Percentiles rank a stretch among this genome's conserved stretches.
These are phyloP conservation scores for Aphaenogaster ashmeadi DNA, from an alignment of 1,140 invertebrate genomes.

Conservation along the genomic window DNA sequence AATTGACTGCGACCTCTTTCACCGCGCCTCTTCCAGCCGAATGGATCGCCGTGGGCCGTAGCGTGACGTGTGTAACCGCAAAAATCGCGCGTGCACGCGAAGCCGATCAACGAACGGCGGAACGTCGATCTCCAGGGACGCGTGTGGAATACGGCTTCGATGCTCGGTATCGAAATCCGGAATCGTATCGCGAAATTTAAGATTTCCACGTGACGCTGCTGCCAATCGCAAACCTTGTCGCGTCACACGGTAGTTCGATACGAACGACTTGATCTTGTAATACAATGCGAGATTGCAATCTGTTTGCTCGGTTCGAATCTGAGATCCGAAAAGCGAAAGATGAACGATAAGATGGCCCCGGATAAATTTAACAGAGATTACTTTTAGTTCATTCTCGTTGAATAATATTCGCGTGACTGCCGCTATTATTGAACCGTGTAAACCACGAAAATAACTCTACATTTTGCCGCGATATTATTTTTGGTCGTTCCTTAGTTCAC, in stretches of 20 bases:
- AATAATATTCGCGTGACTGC: slow-evolving; percentile 50
- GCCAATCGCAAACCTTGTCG: not conserved
- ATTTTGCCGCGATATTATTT: slow-evolving; percentile 47
- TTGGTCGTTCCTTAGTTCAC: slow-evolving; percentile 22
- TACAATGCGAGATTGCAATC: not conserved
- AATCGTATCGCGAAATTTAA: slow-evolving; percentile 3
- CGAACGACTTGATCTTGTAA: not conserved
- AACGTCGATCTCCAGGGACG: not conserved
- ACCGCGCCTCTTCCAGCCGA: slow-evolving; percentile 11
- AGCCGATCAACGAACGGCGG: slow-evolving; percentile 5
- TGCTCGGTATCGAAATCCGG: not conserved
- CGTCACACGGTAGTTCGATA: not conserved
- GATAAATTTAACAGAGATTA: slow-evolving; percentile 31
- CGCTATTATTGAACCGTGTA: slow-evolving; percentile 46
- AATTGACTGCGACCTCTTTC: slow-evolving; percentile 68
- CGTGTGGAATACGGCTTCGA: not conserved
- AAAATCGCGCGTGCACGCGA: slow-evolving; percentile 57
- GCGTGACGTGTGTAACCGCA: slow-evolving; percentile 54
- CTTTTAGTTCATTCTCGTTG: slow-evolving; percentile 26
- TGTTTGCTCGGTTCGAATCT: not conserved
- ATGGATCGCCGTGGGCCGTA: slow-evolving; percentile 18
- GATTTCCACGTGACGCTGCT: not conserved
- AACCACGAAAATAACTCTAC: slow-evolving; percentile 50
- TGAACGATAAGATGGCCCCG: not conserved
- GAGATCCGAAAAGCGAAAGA: not conserved